phyloP scores from a whole-genome alignment of 2,113 vertebrate species.

The Serilophus lunatus region DNA sequence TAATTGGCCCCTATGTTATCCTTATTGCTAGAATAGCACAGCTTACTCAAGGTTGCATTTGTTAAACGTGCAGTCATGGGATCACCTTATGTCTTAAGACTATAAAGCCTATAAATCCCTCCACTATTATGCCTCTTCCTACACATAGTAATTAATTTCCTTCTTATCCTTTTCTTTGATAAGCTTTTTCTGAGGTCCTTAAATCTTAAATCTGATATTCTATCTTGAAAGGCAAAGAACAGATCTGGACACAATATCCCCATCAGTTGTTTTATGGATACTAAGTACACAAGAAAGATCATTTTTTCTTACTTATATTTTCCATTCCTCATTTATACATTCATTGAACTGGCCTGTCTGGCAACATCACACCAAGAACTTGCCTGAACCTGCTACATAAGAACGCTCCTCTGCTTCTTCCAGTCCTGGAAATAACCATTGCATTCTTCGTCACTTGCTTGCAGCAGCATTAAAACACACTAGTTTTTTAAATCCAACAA shows the following conservation, averaged over 20 bases:
- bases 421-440: not conserved
- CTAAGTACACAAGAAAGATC: not conserved
- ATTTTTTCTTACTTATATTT: not conserved
- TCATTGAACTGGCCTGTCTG: not conserved
- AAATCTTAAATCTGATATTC: not conserved
- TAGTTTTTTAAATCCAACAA: not conserved
- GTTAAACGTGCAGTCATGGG: not conserved
- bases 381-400: not conserved
- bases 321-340: not conserved
- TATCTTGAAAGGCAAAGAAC: not conserved
- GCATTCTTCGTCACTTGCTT: accelerated
- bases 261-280: not conserved
- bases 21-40: not conserved
- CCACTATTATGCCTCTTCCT: not conserved
- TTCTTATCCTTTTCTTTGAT: not conserved
- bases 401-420: not conserved
- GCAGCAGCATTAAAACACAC: not conserved
- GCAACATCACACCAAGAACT: not conserved
- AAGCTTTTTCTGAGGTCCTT: not conserved
- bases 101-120: not conserved
- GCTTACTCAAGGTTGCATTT: not conserved
- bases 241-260: not conserved
- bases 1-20: not conserved
- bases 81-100: not conserved
- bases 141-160: not conserved